Evolutionary conservation across 2,888 invertebrate species (phyloP).

Genomic region (Synergus itoensis): DNA sequence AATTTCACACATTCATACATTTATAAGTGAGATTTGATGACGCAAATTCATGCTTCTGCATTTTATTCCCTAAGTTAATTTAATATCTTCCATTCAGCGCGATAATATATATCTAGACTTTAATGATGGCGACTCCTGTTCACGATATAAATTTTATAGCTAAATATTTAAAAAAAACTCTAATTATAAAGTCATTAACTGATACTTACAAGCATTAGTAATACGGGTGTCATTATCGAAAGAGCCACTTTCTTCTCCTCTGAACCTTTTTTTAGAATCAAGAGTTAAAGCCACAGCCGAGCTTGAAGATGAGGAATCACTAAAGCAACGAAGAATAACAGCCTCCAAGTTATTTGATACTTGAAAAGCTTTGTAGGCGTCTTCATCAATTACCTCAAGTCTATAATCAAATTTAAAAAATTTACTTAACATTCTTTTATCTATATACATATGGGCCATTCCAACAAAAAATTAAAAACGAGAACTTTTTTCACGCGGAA

Average conservation of each 20-base stretch:
- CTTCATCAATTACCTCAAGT: constrained; percentile 90
- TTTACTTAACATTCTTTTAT: constrained; percentile 28
- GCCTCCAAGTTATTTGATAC: constrained; percentile 88
- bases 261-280: constrained; percentile 15
- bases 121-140: neutral
- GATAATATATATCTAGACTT: neutral
- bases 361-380: constrained; percentile 94
- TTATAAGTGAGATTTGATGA: constrained; percentile 8
- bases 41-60: constrained; percentile 8
- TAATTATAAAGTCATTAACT: constrained; percentile 1
- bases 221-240: constrained; percentile 92
- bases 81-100: constrained; percentile 5
- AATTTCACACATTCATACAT: neutral
- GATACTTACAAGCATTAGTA: constrained; percentile 89
- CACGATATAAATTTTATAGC: constrained; percentile 14
- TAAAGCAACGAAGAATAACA: constrained; percentile 81
- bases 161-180: neutral
- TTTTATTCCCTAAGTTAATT: constrained; percentile 6
- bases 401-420: constrained; percentile 67
- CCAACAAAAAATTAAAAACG: too few species aligned
- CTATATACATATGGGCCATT: too few species aligned
- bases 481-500: too few species aligned
- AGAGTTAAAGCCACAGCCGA: constrained; percentile 39
- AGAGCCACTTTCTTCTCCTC: constrained; percentile 77
- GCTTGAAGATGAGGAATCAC: constrained; percentile 26